phyloP scores from a whole-genome alignment of 2,888 invertebrate species.

The Falcaria lacertinaria region DNA sequence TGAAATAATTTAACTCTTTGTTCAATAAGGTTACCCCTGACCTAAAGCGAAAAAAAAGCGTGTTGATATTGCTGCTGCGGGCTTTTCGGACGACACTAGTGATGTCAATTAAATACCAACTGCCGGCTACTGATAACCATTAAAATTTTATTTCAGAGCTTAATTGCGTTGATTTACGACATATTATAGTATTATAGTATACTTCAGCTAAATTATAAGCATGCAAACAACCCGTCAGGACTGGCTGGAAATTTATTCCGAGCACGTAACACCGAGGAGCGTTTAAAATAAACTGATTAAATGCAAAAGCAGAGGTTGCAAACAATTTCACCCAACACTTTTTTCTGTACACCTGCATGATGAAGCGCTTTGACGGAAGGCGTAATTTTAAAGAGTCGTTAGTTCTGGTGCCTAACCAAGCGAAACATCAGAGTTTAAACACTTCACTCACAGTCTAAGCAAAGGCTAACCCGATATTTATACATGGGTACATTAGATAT shows the following conservation, averaged over 20 bases:
- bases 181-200: constrained; percentile 3
- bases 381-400: too few species aligned
- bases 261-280: constrained; percentile 20
- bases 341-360: not conserved
- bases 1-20: too few species aligned
- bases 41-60: too few species aligned
- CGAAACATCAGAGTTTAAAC: too few species aligned
- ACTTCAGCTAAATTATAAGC: constrained; percentile 7
- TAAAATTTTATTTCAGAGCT: not conserved
- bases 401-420: too few species aligned
- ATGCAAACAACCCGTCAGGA: constrained; percentile 20
- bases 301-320: constrained; percentile 13
- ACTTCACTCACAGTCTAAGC: too few species aligned
- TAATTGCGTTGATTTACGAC: constrained; percentile 1
- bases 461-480: too few species aligned
- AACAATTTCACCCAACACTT: constrained; percentile 8
- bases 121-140: not conserved
- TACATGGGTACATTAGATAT: too few species aligned
- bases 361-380: not conserved
- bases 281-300: constrained; percentile 29
- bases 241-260: constrained; percentile 21
- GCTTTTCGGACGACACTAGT: too few species aligned
- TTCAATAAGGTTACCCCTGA: too few species aligned
- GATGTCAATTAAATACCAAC: too few species aligned
- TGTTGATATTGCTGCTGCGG: too few species aligned